phyloP scores from a whole-genome alignment of 2,888 invertebrate genomes.

The Meloe dianella region DNA sequence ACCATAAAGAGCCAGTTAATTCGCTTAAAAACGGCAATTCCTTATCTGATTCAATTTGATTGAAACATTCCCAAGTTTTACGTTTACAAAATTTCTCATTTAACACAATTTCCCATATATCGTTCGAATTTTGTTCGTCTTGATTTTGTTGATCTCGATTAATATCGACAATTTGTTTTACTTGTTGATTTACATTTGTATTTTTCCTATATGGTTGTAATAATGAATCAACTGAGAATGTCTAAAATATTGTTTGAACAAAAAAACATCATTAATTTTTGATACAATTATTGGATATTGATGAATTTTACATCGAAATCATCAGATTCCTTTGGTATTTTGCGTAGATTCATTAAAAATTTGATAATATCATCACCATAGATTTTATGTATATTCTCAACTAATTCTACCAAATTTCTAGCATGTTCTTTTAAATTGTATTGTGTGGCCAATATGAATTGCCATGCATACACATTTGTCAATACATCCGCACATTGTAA shows the following conservation, averaged over 20 bases:
- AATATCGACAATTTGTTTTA: too few relatives aligned
- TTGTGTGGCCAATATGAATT: constrained; percentile 47
- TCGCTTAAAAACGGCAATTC: constrained; percentile 56
- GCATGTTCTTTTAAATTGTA: constrained; percentile 47
- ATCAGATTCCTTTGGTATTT: constrained; percentile 42
- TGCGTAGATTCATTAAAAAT: constrained; percentile 44
- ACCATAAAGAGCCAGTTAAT: constrained; percentile 49
- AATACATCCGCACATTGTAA: constrained; percentile 48
- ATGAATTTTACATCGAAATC: constrained; percentile 20
- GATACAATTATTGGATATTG: neutral
- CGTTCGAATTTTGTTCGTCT: neutral
- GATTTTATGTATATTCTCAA: constrained; percentile 37
- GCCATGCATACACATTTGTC: constrained; percentile 52
- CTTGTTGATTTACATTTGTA: neutral
- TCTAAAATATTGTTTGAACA: too few relatives aligned
- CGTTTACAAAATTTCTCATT: constrained; percentile 41
- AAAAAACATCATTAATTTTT: neutral
- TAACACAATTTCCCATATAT: constrained; percentile 52
- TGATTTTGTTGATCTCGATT: neutral
- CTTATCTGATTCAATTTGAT: constrained; percentile 50
- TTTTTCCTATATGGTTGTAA: neutral
- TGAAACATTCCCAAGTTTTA: constrained; percentile 54
- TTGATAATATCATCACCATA: constrained; percentile 41
- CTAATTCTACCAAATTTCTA: constrained; percentile 42
- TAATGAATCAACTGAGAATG: neutral